Evolutionary conservation across 1,140 invertebrate genomes (phyloP).

Genomic region (Cotesia glomerata): DNA sequence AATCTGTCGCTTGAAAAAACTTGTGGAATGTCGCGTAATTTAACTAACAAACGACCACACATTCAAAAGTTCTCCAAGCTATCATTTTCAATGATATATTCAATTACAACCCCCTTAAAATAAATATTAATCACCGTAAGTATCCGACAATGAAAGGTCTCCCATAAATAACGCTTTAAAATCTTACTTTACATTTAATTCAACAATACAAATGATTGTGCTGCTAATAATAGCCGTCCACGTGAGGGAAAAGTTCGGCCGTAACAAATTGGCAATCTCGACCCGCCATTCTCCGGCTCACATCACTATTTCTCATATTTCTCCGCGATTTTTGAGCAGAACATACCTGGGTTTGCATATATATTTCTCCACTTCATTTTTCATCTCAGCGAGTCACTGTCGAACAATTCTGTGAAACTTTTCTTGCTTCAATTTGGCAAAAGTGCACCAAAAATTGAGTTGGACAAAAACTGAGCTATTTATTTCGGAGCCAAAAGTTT

Average conservation of each 20-base stretch:
- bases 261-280: constrained; percentile 51
- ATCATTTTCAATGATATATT: too few species aligned
- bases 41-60: too few species aligned
- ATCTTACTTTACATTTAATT: too few species aligned
- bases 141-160: too few species aligned
- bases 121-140: too few species aligned
- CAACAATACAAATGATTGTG: too few species aligned
- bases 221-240: too few species aligned
- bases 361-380: constrained; percentile 30
- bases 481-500: neutral
- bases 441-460: neutral
- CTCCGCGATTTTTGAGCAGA: constrained; percentile 35
- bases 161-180: too few species aligned
- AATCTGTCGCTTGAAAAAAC: too few species aligned
- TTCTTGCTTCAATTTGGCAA: neutral
- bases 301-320: constrained; percentile 41
- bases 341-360: constrained; percentile 28
- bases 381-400: neutral
- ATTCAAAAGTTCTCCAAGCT: too few species aligned
- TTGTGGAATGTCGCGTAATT: too few species aligned
- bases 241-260: constrained; percentile 9
- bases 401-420: neutral
- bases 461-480: neutral
- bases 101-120: too few species aligned
- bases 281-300: constrained; percentile 24